These are phyloP conservation scores for Scolopax rusticola DNA, from an alignment of 2,797 vertebrate species.

Conservation along the genomic window DNA sequence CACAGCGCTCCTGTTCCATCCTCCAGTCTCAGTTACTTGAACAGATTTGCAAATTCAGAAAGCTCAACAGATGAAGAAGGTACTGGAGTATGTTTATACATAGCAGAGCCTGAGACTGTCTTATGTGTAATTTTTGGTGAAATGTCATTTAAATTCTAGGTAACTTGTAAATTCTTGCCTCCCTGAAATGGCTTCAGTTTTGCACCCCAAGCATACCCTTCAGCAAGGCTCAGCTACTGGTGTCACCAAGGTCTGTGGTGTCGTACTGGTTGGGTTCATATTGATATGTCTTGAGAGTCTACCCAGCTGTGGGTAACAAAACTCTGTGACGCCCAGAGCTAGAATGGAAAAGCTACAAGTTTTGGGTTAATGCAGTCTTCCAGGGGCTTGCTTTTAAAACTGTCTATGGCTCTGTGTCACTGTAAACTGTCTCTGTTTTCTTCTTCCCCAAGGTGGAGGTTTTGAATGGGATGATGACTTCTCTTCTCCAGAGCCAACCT, in stretches of 20 bases:
- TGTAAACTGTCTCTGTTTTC: not conserved
- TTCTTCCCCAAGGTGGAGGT: slow-evolving; percentile 84
- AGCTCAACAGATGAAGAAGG: slow-evolving; percentile 99
- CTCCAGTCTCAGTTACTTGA: slow-evolving; percentile 82
- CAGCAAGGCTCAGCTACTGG: not conserved
- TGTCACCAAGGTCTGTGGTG: not conserved
- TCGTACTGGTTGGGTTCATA: not conserved
- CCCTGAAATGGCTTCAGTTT: not conserved
- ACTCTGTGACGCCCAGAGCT: not conserved
- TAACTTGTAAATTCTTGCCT: not conserved
- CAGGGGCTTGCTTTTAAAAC: not conserved
- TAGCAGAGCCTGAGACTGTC: not conserved
- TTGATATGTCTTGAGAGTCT: not conserved
- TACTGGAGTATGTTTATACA: slow-evolving; percentile 55
- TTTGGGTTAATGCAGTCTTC: not conserved
- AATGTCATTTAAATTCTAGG: not conserved
- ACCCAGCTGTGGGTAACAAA: not conserved
- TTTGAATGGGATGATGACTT: slow-evolving; percentile 99
- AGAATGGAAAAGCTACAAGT: not conserved
- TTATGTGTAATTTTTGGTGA: not conserved
- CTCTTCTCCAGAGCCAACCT: slow-evolving; percentile 87
- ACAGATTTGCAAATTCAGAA: slow-evolving; percentile 92
- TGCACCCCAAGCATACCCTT: not conserved
- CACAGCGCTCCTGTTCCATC: slow-evolving; percentile 78
- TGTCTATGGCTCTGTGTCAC: not conserved